phyloP scores from a whole-genome alignment of 2,113 vertebrate genomes.

The Kryptolebias marmoratus region DNA sequence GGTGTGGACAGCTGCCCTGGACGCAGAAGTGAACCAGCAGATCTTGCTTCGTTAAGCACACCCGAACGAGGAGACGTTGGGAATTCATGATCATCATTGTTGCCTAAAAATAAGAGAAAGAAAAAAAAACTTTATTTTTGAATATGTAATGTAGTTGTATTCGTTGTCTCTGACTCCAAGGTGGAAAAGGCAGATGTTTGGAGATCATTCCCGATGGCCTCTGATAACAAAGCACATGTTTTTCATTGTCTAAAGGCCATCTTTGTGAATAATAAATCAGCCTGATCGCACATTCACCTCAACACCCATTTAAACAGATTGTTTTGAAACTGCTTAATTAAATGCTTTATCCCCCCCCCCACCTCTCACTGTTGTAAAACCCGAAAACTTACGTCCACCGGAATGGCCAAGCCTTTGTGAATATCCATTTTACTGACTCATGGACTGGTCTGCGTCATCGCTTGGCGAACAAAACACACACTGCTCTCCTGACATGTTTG shows the following conservation, averaged over 20 bases:
- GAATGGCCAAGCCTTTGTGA: conserved; percentile 68
- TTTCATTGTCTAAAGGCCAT: conserved; percentile 50
- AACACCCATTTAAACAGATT: conserved; percentile 29
- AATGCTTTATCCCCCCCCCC: conserved; percentile 36
- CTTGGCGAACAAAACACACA: conserved; percentile 59
- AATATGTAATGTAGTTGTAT: conserved; percentile 68
- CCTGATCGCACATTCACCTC: conserved; percentile 33
- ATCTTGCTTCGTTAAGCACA: conserved; percentile 73
- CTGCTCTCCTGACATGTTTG: conserved; percentile 67
- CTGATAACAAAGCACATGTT: conserved; percentile 74
- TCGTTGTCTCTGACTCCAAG: conserved; percentile 62
- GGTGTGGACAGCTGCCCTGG: conserved; percentile 60
- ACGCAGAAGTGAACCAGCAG: conserved; percentile 61
- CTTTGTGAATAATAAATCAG: conserved; percentile 70
- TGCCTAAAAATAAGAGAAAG: conserved; percentile 72
- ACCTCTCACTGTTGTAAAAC: conserved; percentile 63
- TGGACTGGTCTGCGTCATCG: conserved; percentile 60
- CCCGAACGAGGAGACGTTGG: conserved; percentile 51
- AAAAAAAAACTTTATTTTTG: conserved; percentile 77
- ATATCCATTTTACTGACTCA: conserved; percentile 64
- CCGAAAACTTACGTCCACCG: conserved; percentile 46
- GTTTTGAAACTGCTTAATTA: conserved; percentile 46
- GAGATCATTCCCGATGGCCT: conserved; percentile 54
- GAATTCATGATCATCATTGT: conserved; percentile 60
- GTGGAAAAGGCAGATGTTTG: conserved; percentile 54